Base-by-base conservation (phyloP, 2,797 vertebrate species). In the Enteromius treurensis region DNA sequence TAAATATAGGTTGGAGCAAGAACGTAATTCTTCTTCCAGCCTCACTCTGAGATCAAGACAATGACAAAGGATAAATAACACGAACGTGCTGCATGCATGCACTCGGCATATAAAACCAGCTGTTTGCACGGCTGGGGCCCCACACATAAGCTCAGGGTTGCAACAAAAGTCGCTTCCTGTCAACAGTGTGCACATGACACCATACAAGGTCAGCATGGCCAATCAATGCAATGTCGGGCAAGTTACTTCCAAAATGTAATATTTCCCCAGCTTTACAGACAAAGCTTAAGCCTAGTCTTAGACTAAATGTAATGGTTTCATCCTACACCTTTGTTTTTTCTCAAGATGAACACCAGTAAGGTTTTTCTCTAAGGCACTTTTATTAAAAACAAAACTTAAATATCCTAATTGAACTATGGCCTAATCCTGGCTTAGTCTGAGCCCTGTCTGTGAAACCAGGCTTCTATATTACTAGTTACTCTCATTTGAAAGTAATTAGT, bases 121-220 rank as follows among this genome's bases (percentile, higher is more conserved):
- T 77, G 73, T 58, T 34, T 8, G 15, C 34, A 76, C 0, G 37
- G 58, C 42, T 64, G 55, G 55, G 42, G 23, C 67, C 67, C 34
- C 69, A 21, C 21, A 14, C 79, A 82, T 49, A 55, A 34, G 60
- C 47, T 60, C n/a, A 62, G 37, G 9, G 55, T 70, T 64, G 45
- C 51, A 77, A 80, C 51, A 77, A 21, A 74, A 80, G 53, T 83
- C 60, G 69, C 77, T 83, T 83, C 71, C 81, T 80, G 64, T 80
- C 55, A 83, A 62, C n/a, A 80, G 51, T 6, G 60, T 6, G 51
- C 32, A 9, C 4, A 60, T 42, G 53, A 42, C 3, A 45, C 11
- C 8, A 76, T 19, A 32, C 58, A 81, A 70, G 45, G 84, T 81
- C 67, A 78, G 68, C 64, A 47, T 51, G 79, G 47, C 47, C 67